Percentiles rank a stretch among this genome's conserved stretches.
Conservation (phyloP, 2,888 invertebrate genomes). For the Melikaiella ostensackeni region DNA sequence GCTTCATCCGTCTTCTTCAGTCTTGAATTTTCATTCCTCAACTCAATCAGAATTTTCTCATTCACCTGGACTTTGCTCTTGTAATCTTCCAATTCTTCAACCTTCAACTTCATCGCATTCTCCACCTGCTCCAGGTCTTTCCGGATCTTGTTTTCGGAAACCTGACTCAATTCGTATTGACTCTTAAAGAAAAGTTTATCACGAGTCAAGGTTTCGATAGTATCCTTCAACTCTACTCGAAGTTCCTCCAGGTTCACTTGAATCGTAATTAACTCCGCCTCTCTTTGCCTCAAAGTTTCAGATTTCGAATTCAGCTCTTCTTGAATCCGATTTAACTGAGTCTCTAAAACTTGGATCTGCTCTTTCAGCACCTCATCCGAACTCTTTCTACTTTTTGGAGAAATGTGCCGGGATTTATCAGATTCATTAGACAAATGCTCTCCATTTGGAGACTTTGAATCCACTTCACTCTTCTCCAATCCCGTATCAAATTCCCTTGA, state of each 20-base stretch:
- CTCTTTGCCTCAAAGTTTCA: conserved; percentile 80
- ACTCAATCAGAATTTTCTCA: conserved; percentile 80
- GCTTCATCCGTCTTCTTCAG: conserved; percentile 78
- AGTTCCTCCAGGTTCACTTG: conserved; percentile 80
- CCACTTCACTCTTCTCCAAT: neutral
- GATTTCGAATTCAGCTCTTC: conserved; percentile 82
- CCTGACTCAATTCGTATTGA: conserved; percentile 79
- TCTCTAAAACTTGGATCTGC: conserved; percentile 60
- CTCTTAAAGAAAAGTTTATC: conserved; percentile 81
- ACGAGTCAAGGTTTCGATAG: conserved; percentile 79
- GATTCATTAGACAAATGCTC: neutral
- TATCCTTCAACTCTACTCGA: conserved; percentile 71
- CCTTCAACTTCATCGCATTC: conserved; percentile 74
- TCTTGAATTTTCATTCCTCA: conserved; percentile 80
- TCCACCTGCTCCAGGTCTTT: conserved; percentile 49
- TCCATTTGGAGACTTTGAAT: conserved; percentile 39
- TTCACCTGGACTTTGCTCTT: conserved; percentile 78
- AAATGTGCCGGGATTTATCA: conserved; percentile 5
- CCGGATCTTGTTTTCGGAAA: conserved; percentile 78
- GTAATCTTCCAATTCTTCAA: conserved; percentile 79
- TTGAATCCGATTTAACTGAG: conserved; percentile 81
- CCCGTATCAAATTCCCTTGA: conserved; percentile 26
- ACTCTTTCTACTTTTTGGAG: conserved; percentile 32
- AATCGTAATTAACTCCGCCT: conserved; percentile 79
- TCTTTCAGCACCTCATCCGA: conserved; percentile 17